phyloP scores from a whole-genome alignment of 2,888 invertebrate genomes.

The Phyllotreta striolata region DNA sequence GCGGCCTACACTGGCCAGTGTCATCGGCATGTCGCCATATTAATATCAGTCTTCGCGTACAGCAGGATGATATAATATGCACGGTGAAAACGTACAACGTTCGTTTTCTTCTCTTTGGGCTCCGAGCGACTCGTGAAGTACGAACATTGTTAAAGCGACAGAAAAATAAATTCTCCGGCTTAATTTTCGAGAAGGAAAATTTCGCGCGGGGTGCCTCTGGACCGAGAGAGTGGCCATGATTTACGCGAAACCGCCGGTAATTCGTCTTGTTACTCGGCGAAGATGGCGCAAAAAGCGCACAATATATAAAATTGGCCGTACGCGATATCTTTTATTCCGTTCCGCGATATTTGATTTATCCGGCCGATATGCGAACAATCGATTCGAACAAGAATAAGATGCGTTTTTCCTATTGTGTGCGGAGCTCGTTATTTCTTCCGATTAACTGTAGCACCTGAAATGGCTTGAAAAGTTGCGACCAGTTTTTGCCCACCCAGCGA shows the following conservation, averaged over 20 bases:
- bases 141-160: constrained; percentile 6
- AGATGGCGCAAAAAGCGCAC: constrained; percentile 33
- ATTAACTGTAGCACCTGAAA: constrained; percentile 58
- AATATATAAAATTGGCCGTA: constrained; percentile 34
- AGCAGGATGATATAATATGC: constrained; percentile 35
- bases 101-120: constrained; percentile 5
- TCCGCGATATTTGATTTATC: constrained; percentile 41
- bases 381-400: constrained; percentile 47
- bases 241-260: constrained; percentile 30
- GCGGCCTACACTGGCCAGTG: constrained; percentile 59
- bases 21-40: constrained; percentile 61
- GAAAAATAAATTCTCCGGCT: constrained; percentile 1
- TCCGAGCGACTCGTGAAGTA: not conserved
- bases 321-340: constrained; percentile 35
- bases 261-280: constrained; percentile 32
- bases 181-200: not conserved
- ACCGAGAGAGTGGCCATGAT: constrained; percentile 15
- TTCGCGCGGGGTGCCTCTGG: no score
- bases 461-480: constrained; percentile 54
- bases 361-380: constrained; percentile 45
- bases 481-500: constrained; percentile 51
- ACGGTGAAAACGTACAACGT: constrained; percentile 15
- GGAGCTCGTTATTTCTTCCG: constrained; percentile 55
- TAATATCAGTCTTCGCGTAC: constrained; percentile 52
- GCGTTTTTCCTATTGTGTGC: constrained; percentile 51